Conservation (phyloP, 2,113 vertebrate genomes). For the Cottus gobio region DNA sequence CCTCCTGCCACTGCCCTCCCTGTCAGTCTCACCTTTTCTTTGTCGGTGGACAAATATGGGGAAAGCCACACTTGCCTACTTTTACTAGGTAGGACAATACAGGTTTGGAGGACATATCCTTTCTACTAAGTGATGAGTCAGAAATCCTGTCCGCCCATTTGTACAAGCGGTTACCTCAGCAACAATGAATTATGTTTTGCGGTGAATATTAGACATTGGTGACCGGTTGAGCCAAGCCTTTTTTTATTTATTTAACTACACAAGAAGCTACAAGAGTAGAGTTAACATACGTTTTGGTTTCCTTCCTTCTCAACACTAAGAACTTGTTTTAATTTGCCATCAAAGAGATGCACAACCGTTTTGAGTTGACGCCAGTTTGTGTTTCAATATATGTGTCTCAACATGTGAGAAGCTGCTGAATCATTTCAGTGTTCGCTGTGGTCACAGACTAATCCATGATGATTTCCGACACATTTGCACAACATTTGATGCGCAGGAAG, state of each 20-base stretch:
- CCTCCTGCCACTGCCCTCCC: not conserved
- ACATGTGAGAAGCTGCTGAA: conserved; percentile 37
- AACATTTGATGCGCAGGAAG: not conserved
- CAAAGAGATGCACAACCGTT: not conserved
- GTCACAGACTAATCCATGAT: conserved; percentile 28
- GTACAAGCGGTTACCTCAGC: not conserved
- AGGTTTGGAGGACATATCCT: not conserved
- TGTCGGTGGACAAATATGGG: not conserved
- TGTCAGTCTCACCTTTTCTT: not conserved
- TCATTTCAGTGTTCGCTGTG: not conserved
- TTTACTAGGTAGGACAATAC: not conserved
- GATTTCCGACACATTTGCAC: conserved; percentile 26
- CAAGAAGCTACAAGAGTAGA: not conserved
- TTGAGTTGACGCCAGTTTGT: conserved; percentile 47
- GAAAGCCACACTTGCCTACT: not conserved
- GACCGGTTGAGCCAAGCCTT: not conserved
- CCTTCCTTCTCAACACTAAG: not conserved
- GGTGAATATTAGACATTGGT: not conserved
- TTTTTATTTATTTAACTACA: not conserved
- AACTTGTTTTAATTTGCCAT: not conserved
- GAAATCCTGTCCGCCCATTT: not conserved
- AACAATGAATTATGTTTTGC: conserved; percentile 18
- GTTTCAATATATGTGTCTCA: conserved; percentile 18
- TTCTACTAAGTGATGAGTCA: conserved; percentile 1
- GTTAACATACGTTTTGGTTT: not conserved